These are phyloP conservation scores for Lepidothrix coronata DNA, from an alignment of 2,113 vertebrate genomes.

Conservation along the genomic window DNA sequence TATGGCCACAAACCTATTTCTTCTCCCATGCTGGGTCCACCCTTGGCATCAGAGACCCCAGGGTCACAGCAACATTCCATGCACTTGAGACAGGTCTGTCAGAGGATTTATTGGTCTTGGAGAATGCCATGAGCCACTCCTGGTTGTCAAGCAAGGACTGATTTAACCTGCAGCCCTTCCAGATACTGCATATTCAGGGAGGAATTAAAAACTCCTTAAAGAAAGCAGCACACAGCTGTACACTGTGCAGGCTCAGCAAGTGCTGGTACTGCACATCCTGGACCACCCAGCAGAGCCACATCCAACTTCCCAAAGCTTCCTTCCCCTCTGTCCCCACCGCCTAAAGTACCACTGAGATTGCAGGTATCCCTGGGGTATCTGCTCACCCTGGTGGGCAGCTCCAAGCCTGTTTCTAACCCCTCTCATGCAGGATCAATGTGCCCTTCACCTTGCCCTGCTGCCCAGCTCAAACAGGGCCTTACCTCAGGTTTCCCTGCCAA, in stretches of 20 bases:
- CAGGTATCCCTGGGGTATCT: not conserved
- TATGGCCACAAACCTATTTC: not conserved
- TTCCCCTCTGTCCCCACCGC: not conserved
- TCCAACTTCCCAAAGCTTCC: not conserved
- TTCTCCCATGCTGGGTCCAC: not conserved
- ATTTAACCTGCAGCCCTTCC: not conserved
- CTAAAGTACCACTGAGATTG: fast-evolving
- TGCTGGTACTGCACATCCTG: not conserved
- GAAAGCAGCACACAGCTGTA: not conserved
- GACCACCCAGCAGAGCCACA: not conserved
- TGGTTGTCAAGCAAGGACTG: not conserved
- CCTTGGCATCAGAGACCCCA: not conserved
- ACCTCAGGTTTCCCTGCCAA: fast-evolving
- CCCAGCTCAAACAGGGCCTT: not conserved
- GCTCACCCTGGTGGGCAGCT: fast-evolving
- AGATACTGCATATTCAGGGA: not conserved
- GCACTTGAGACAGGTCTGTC: not conserved
- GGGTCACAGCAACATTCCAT: not conserved
- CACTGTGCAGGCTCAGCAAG: not conserved
- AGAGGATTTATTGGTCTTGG: not conserved
- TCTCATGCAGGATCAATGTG: not conserved
- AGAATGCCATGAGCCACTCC: not conserved
- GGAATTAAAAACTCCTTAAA: not conserved
- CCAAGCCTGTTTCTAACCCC: not conserved
- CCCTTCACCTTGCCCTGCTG: not conserved